Conservation (phyloP, 2,113 vertebrate genomes). For the Mionectes macconnelli region DNA sequence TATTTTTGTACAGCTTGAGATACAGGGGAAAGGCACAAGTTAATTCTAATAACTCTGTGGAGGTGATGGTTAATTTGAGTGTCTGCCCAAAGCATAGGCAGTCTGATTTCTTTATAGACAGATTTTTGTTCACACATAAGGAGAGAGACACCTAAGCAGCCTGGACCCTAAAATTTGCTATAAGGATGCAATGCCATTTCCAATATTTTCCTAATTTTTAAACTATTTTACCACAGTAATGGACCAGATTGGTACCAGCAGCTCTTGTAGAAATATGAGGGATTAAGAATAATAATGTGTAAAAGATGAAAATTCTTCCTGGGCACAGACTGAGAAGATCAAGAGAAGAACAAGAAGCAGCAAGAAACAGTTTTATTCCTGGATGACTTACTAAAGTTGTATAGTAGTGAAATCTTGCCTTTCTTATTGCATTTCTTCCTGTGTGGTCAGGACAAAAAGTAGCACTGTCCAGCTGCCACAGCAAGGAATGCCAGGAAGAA, state of each 20-base stretch:
- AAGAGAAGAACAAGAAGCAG: neutral
- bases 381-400: neutral
- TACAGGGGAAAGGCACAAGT: neutral
- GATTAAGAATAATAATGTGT: neutral
- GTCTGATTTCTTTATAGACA: neutral
- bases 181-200: neutral
- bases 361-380: neutral
- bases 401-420: neutral
- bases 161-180: neutral
- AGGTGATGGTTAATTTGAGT: neutral
- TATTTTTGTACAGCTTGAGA: neutral
- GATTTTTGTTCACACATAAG: neutral
- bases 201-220: neutral
- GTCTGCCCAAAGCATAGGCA: neutral
- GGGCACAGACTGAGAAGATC: neutral
- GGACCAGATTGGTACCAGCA: neutral
- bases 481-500: neutral
- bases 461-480: neutral
- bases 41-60: neutral
- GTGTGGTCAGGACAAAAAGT: neutral
- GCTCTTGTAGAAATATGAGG: neutral
- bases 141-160: neutral
- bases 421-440: constrained; percentile 25
- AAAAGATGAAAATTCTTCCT: neutral
- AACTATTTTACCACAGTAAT: neutral